A percentile compares a stretch with the other conserved stretches of the same genome.
These are phyloP conservation scores for Drosophila elegans DNA, from an alignment of 1,140 invertebrate genomes.

Conservation along the genomic window DNA sequence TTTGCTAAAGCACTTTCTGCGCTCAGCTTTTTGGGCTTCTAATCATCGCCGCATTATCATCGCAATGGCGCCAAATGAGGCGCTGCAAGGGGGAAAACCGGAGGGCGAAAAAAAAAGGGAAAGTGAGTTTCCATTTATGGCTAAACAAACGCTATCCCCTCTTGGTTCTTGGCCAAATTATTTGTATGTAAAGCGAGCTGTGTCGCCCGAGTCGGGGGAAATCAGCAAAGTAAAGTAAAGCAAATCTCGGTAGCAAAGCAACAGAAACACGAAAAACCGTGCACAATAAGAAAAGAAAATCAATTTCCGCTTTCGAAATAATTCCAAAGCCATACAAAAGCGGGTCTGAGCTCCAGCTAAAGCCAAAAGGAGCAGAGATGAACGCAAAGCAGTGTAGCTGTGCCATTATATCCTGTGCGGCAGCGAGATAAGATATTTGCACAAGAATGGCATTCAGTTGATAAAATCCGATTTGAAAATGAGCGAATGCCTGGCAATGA, in stretches of 20 bases:
- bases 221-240: slow-evolving; percentile 46
- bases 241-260: slow-evolving; percentile 48
- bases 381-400: slow-evolving; percentile 3
- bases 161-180: slow-evolving; percentile 14
- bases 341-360: slow-evolving; percentile 55
- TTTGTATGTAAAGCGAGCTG: slow-evolving; percentile 39
- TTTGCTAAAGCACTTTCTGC: slow-evolving; percentile 8
- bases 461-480: slow-evolving; percentile 83
- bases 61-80: slow-evolving; percentile 19
- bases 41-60: slow-evolving; percentile 40
- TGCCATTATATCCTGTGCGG: slow-evolving; percentile 73
- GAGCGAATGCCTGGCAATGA: slow-evolving; percentile 83
- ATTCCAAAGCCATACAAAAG: slow-evolving; percentile 79
- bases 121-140: slow-evolving; percentile 32
- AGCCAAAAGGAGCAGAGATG: slow-evolving; percentile 22
- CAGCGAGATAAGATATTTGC: slow-evolving; percentile 80
- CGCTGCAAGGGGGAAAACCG: not conserved
- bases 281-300: slow-evolving; percentile 80
- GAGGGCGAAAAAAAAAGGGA: not conserved
- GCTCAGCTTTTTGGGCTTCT: slow-evolving; percentile 20
- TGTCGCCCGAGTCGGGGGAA: slow-evolving; percentile 32
- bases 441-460: slow-evolving; percentile 83
- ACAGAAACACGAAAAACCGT: slow-evolving; percentile 58
- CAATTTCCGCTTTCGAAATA: slow-evolving; percentile 82
- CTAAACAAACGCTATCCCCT: slow-evolving; percentile 11